A percentile compares a stretch with the other conserved stretches of the same genome.
These are phyloP conservation scores for Strongylocentrotus purpuratus DNA, from an alignment of 35 echinoderm and acorn worm genomes.

Conservation along the genomic window DNA sequence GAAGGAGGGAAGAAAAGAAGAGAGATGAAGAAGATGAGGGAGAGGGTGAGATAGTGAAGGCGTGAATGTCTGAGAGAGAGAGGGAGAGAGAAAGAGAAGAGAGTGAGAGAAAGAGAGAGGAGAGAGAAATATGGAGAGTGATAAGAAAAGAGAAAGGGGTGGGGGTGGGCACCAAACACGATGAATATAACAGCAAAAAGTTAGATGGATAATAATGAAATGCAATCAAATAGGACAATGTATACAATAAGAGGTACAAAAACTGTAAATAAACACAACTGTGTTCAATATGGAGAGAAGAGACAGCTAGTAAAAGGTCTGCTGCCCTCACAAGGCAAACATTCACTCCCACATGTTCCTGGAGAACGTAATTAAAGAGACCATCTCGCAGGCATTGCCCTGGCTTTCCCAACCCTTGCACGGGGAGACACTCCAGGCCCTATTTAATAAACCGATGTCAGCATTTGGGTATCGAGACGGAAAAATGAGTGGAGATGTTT, in stretches of 20 bases:
- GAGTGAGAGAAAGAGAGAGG: too few species aligned
- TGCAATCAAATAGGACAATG: background rate
- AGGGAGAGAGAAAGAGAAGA: too few species aligned
- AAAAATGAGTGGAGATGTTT: background rate
- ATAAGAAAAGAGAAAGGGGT: too few species aligned
- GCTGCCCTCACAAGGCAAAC: background rate
- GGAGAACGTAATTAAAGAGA: background rate
- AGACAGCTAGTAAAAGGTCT: background rate
- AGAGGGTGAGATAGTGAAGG: background rate
- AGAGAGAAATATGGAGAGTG: background rate
- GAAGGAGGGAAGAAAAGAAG: too few species aligned
- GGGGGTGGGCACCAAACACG: too few species aligned
- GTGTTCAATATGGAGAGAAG: background rate
- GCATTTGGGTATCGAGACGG: background rate
- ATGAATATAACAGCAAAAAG: background rate
- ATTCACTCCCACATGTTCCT: background rate
- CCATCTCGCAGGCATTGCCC: background rate
- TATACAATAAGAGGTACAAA: background rate
- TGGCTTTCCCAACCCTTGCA: slow-evolving; percentile 1
- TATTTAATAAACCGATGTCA: slow-evolving; percentile 28
- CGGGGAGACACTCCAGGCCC: background rate
- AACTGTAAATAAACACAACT: background rate
- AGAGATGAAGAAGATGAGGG: background rate
- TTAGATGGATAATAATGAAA: background rate
- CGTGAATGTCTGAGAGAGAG: background rate